Evolutionary conservation across 2,113 vertebrate genomes (phyloP).

Genomic region (Micromys minutus): DNA sequence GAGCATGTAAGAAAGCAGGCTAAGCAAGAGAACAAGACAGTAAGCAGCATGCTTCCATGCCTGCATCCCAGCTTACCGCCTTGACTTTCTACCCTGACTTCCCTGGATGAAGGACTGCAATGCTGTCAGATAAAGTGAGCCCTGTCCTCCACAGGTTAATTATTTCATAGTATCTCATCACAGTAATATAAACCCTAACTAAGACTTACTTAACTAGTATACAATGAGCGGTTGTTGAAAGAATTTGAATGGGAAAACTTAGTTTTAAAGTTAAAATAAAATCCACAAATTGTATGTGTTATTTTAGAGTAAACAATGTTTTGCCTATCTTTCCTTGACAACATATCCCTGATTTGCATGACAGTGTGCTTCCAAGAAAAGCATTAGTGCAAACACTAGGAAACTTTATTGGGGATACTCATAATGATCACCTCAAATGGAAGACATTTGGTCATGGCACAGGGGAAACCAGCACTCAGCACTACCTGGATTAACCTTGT

Average conservation of each 20-base stretch:
- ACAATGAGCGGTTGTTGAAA: background rate
- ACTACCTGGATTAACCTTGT: conserved; percentile 41
- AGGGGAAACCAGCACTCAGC: background rate
- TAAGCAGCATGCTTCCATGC: background rate
- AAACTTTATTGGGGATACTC: background rate
- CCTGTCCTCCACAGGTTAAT: background rate
- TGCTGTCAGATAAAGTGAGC: background rate
- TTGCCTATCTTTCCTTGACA: conserved; percentile 30
- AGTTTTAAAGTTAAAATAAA: conserved; percentile 51
- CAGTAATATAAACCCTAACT: background rate
- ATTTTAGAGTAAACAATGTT: conserved; percentile 36
- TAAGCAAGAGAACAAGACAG: background rate
- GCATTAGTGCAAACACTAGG: background rate
- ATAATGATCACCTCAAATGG: conserved; percentile 2
- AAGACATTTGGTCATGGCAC: conserved; percentile 14
- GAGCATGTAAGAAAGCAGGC: background rate
- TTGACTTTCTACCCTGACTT: background rate
- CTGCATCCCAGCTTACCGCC: background rate
- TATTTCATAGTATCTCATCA: too few species aligned
- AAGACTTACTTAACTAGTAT: background rate
- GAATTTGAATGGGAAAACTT: background rate
- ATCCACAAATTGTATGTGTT: background rate
- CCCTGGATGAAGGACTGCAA: background rate
- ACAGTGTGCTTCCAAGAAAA: background rate
- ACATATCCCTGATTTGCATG: conserved; percentile 8